These are phyloP conservation scores for Calliphora vicina DNA, from an alignment of 1,140 invertebrate species.

Conservation along the genomic window DNA sequence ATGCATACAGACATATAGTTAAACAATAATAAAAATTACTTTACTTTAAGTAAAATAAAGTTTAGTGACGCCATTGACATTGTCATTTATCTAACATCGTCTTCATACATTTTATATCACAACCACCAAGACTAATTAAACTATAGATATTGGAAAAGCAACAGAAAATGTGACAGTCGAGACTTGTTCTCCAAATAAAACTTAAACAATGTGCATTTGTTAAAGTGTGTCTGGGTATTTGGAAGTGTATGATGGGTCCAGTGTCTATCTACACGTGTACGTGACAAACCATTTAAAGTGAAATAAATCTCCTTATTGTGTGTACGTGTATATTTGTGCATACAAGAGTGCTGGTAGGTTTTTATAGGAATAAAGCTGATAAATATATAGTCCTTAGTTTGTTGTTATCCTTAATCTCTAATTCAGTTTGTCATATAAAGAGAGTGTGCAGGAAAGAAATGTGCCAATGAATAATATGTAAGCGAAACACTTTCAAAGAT, in stretches of 20 bases:
- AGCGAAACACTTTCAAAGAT: too few species aligned
- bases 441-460: too few species aligned
- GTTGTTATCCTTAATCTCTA: not conserved
- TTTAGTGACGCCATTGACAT: not conserved
- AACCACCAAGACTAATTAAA: slow-evolving; percentile 5
- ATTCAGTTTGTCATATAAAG: not conserved
- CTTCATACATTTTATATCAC: not conserved
- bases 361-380: not conserved
- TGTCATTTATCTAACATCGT: not conserved
- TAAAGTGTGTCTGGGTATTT: not conserved
- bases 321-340: not conserved
- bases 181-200: not conserved
- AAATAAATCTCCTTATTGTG: not conserved
- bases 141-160: not conserved
- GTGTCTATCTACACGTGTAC: not conserved
- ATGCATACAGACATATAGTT: too few species aligned
- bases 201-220: not conserved
- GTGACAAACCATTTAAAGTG: not conserved
- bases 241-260: not conserved
- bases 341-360: not conserved
- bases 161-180: not conserved
- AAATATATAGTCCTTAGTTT: not conserved
- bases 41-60: not conserved
- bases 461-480: too few species aligned
- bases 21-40: not conserved